Conservation (phyloP, 2,113 vertebrate species). For the Xyliphius kryptos region DNA sequence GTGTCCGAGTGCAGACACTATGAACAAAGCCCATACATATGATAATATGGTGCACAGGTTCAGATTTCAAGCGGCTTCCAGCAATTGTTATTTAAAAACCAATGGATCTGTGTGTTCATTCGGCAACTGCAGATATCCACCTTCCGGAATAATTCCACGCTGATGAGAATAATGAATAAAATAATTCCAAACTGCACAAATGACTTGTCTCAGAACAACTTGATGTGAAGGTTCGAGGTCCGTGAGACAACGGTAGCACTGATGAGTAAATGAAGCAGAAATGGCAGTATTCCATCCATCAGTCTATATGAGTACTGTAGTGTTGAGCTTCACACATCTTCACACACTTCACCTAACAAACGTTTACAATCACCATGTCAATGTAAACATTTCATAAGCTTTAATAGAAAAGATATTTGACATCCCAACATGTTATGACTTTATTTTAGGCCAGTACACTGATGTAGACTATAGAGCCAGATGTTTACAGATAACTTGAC, state of each 20-base stretch:
- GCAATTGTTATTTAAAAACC: slow-evolving; percentile 1
- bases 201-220: neutral
- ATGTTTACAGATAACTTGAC: no score
- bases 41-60: slow-evolving; percentile 6
- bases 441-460: no score
- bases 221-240: neutral
- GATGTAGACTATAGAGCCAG: no score
- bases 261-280: neutral
- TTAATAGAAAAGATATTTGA: no score
- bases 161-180: neutral
- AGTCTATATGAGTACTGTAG: neutral
- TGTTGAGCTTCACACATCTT: neutral
- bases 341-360: neutral
- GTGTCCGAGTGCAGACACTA: neutral
- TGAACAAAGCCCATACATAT: slow-evolving; percentile 9
- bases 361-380: no score
- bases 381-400: no score
- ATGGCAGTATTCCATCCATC: neutral
- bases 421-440: no score
- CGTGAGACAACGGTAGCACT: neutral
- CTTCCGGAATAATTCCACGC: neutral
- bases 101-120: neutral
- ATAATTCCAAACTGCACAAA: neutral
- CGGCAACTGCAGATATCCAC: neutral
- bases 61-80: slow-evolving; percentile 1